Evolutionary conservation across 1,140 invertebrate genomes (phyloP).

Genomic region (Chlorops oryzae): DNA sequence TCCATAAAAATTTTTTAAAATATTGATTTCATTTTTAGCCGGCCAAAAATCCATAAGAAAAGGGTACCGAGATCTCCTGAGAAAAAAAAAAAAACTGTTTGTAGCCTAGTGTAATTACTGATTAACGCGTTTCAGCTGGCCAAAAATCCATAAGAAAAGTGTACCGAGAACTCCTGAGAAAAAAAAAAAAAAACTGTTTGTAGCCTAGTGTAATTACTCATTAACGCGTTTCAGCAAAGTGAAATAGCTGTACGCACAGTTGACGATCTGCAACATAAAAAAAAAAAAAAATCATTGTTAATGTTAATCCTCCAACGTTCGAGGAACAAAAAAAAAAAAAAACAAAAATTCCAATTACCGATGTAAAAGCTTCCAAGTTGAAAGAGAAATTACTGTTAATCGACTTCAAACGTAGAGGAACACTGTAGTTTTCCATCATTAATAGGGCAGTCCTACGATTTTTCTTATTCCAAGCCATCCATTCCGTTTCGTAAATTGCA

Average conservation of each 20-base stretch:
- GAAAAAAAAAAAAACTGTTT: background rate
- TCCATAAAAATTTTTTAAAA: too few species aligned
- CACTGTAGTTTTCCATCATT: conserved; percentile 30
- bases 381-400: conserved; percentile 29
- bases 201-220: conserved; percentile 18
- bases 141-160: too few species aligned
- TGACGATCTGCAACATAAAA: conserved; percentile 37
- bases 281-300: background rate
- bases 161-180: conserved; percentile 5
- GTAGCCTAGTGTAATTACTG: conserved; percentile 17
- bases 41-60: too few species aligned
- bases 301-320: background rate
- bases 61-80: conserved; percentile 1
- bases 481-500: conserved; percentile 29
- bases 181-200: background rate
- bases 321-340: background rate
- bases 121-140: too few species aligned
- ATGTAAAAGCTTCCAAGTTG: conserved; percentile 30
- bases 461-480: conserved; percentile 23
- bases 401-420: conserved; percentile 23
- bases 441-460: conserved; percentile 27
- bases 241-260: conserved; percentile 38
- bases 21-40: too few species aligned
- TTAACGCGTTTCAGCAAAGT: conserved; percentile 33
- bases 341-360: conserved; percentile 25